Percentiles rank a stretch among this genome's conserved stretches.
These are phyloP conservation scores for Unio pictorum DNA, from an alignment of 2,888 invertebrate species.

Conservation along the genomic window DNA sequence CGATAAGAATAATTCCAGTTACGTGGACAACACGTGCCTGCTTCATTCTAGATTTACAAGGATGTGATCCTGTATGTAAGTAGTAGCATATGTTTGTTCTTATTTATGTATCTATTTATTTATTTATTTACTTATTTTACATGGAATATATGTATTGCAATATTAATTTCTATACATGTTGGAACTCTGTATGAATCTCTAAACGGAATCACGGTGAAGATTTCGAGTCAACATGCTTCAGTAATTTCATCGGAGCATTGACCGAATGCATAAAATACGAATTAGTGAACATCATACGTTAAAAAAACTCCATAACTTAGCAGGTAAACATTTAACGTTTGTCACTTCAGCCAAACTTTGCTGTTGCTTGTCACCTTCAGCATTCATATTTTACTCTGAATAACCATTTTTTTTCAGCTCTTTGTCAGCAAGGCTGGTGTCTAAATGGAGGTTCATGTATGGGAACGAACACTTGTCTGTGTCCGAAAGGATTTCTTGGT, in stretches of 20 bases:
- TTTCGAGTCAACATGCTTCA: no score
- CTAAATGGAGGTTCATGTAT: slow-evolving; percentile 43
- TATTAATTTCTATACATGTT: no score
- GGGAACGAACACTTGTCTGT: slow-evolving; percentile 33
- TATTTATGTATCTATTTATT: neutral
- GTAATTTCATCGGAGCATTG: no score
- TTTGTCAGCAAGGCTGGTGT: slow-evolving; percentile 32
- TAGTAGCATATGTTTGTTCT: neutral
- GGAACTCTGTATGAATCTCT: neutral
- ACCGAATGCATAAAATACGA: no score
- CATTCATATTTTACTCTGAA: neutral
- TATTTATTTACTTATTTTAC: slow-evolving; percentile 1
- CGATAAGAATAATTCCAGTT: slow-evolving; percentile 33
- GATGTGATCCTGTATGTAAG: slow-evolving; percentile 45
- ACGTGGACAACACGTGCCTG: slow-evolving; percentile 21
- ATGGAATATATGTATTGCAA: neutral
- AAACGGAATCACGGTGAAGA: neutral
- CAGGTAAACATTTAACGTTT: no score
- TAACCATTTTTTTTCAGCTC: slow-evolving; percentile 10
- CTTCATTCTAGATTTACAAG: slow-evolving; percentile 36
- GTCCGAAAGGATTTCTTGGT: slow-evolving; percentile 34
- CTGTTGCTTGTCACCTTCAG: neutral
- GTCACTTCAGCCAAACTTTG: no score
- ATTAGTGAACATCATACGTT: no score
- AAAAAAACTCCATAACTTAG: no score